Evolutionary conservation across 2,113 vertebrate species (phyloP), one percentile per base, ranked within the genome.

Genomic region (Xiphorhynchus elegans): DNA sequence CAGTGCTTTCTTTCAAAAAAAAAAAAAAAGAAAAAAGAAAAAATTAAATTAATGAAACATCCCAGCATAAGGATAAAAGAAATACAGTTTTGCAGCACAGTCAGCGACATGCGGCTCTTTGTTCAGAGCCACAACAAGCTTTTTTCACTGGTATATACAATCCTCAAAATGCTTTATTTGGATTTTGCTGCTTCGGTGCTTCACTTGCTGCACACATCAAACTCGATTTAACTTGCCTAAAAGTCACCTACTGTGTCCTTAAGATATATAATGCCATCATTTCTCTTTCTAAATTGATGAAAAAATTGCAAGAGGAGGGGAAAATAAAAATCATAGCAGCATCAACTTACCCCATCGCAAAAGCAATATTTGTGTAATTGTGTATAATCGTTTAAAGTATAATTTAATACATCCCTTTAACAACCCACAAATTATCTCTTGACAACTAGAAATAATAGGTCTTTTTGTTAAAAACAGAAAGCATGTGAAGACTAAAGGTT

Each of bases 401-500:
- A 97, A 98, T 98, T 98, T 98, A 98, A 97, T 98, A 97, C 97
- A 97, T 97, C 97, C 96, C 97, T 98, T 97, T 98, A 97, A 98
- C 98, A 98, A 98, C 97, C 95, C 97, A 97, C 97, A 98, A 97
- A 98, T 97, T 97, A 98, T 98, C 97, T 95, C 91, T 97, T 97
- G 97, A 99, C 99, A 98, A 99, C 93, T 92, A 92, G 96, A 98
- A 98, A 98, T 98, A 98, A 98, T 98, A 96, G 98, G 94, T 95
- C 97, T 98, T 97, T 98, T 99, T 98, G 98, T 98, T 97, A 97
- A 97, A 96, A 97, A 96, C 94, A 98, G 97, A 98, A 98, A 97
- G 97, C 97, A 95, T 97, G 93, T 97, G 98, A 98, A 98, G 98
- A 98, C 97, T 98, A 99, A 99, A 99, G 99, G 99, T 99, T 99